Evolutionary conservation across 2,113 vertebrate species (phyloP), one percentile per base, ranked within the genome.

Genomic region (Prolemur simus): DNA sequence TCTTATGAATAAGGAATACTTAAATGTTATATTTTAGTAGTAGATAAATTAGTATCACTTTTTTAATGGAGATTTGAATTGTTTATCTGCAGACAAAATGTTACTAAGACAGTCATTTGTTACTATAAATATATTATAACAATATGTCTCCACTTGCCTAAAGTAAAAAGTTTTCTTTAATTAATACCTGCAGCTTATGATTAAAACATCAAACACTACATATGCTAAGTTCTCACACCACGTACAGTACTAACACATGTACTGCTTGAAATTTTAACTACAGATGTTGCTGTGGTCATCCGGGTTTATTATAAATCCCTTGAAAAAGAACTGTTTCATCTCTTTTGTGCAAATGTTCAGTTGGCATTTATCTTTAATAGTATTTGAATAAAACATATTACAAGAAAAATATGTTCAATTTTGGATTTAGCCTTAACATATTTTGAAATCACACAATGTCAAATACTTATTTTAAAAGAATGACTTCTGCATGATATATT

Each of bases 161-260:
- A 14, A 95, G 56, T 29, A 73, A 95, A 89, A 92, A 84, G 5
- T 92, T 97, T 96, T 8, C 27, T 93, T 96, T 97, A 97, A 97
- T 97, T 96, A 97, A 96, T 94, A 96, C 10, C 20, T 63, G 37
- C 1, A 58, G 97, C 1, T n/a, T 49, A 94, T 90, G 71, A 94
- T 89, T 88, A 94, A 95, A 94, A 76, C 47, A 97, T 56, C 25
- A 94, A 80, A 56, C 3, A 95, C 34, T 68, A 85, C 91, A 93
- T 97, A 97, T 97, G 60, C 6, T 97, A 25, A 56, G 18, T 92
- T 97, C 80, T 97, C 64, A 96, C 69, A 97, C 88, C 6, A 91
- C 0, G 6, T 25, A n/a, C 23, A 81, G 20, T 6, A 74, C 21
- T 96, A 89, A 84, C 9, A 95, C 68, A 89, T 68, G 47, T 84